Evolutionary conservation across 37 sponge, comb jelly and placozoan species (phyloP), one percentile per base, ranked within the genome.

Genomic region (Spongilla lacustris): DNA sequence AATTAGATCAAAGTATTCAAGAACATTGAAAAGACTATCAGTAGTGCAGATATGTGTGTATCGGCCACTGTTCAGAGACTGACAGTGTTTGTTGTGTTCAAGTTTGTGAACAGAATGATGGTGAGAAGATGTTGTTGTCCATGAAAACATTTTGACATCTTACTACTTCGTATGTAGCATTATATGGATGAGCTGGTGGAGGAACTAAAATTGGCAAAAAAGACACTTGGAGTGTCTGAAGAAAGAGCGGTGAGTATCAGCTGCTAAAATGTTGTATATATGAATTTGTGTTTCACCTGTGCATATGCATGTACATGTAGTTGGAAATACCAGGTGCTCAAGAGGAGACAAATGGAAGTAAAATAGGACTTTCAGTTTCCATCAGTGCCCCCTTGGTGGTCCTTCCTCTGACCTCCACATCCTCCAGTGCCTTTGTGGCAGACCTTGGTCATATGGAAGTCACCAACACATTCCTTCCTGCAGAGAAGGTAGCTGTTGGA

Each of bases 321-420:
- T 3, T 6, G 38, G 75, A 83, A 27, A 30, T 75, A 27, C 82
- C 85, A 58, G 58, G 19, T 58, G 58, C 1, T 13, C 41, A 58
- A 58, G 58, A 14, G 21, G 19, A 58, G 24, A 38, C 41, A n/a
- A 86, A 38, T 78, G 80, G 83, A 9, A 67, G 83, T 70, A 67
- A 89, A 11, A 85, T 95, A 27, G 82, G 80, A 48, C 74, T 95
- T 19, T 33, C 74, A 71, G 31, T 95, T 0, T 22, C 74, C 29
- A 38, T 95, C 4, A 73, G 85, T 66, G 91, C 91, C 38, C 93
- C 96, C n/a, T 83, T 80, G 32, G 66, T 95, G 21, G 27, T 58
- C 2, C 34, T 95, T 25, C 93, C 93, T 27, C 73, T 88, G n/a
- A 66, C 58, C 19, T 85, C 89, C 25, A 34, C 41, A n/a, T 89